These are phyloP conservation scores for Azorinus chamasolen DNA, from an alignment of 2,888 invertebrate genomes.

Conservation along the genomic window DNA sequence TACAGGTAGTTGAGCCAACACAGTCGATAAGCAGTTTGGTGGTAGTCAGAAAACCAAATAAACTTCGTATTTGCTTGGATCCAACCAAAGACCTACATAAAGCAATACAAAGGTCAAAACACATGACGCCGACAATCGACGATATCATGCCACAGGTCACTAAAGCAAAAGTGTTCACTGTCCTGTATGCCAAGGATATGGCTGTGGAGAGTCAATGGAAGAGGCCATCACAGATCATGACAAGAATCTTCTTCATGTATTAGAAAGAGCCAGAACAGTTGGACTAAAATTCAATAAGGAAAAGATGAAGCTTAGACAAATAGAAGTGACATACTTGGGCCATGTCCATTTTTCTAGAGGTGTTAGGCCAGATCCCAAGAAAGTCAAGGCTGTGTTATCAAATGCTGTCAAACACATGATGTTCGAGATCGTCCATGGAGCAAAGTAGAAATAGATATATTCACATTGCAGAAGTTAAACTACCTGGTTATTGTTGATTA, in stretches of 20 bases:
- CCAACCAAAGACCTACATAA: conserved; percentile 63
- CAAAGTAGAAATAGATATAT: no score
- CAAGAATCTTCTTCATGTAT: conserved; percentile 30
- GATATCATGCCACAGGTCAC: conserved; percentile 61
- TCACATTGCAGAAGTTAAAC: no score
- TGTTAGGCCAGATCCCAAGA: no score
- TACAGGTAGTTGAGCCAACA: no score
- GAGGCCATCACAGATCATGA: conserved; percentile 56
- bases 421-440: no score
- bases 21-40: conserved; percentile 22
- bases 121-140: conserved; percentile 58
- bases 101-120: conserved; percentile 49
- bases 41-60: conserved; percentile 26
- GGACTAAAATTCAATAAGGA: no score
- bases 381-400: no score
- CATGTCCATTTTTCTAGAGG: no score
- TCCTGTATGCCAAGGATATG: conserved; percentile 53
- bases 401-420: no score
- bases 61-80: conserved; percentile 46
- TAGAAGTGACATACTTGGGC: no score
- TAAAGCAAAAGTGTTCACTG: conserved; percentile 60
- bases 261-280: conserved; percentile 46
- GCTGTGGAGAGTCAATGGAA: conserved; percentile 42
- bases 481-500: no score
- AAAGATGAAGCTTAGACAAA: no score